phyloP scores from a whole-genome alignment of 37 sponge, comb jelly and placozoan species.

The Tethya wilhelma region DNA sequence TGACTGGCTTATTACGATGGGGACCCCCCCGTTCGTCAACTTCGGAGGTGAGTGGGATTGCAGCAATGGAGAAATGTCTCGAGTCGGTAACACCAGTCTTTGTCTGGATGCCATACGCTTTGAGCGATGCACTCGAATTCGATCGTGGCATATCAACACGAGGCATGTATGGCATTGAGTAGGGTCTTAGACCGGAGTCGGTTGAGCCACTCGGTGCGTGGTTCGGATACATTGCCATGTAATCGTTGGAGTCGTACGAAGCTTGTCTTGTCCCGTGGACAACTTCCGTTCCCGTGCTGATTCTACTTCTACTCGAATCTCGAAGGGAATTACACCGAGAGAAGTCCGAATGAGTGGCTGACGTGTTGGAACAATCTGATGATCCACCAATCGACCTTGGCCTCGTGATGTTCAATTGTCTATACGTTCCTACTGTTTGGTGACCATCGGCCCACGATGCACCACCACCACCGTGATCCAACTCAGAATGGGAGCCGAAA shows the following conservation, averaged over 20 bases:
- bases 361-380: constrained; percentile 66
- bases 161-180: constrained; percentile 34
- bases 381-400: constrained; percentile 65
- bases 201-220: constrained; percentile 30
- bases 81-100: constrained; percentile 28
- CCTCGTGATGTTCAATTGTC: constrained; percentile 22
- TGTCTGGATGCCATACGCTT: constrained; percentile 27
- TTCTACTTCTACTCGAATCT: constrained; percentile 48
- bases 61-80: constrained; percentile 52
- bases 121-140: constrained; percentile 51
- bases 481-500: constrained; percentile 51
- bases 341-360: constrained; percentile 34
- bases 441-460: background rate
- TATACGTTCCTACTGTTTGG: constrained; percentile 25
- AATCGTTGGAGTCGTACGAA: constrained; percentile 57
- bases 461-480: constrained; percentile 20
- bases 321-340: constrained; percentile 54
- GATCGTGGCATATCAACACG: constrained; percentile 46
- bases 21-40: constrained; percentile 11
- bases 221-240: background rate
- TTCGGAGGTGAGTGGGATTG: background rate
- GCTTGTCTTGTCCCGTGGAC: constrained; percentile 8
- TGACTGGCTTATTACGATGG: background rate
- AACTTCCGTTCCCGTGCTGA: constrained; percentile 30
- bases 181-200: constrained; percentile 35